Conservation (phyloP, 2,888 invertebrate genomes). For the Drosophila buzzatii region DNA sequence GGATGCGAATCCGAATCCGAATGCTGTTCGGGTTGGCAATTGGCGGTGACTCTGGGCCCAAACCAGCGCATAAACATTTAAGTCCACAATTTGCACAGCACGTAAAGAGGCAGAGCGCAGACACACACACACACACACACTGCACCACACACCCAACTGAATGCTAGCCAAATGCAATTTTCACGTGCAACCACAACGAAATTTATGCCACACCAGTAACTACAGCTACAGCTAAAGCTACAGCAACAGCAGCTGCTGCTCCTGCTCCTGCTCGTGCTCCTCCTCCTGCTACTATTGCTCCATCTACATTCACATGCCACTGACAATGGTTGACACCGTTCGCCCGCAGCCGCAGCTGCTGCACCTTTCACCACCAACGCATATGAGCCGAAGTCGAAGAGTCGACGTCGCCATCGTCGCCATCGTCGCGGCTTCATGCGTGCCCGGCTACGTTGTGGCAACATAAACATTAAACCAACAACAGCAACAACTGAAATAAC, state of each 20-base stretch:
- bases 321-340: constrained; percentile 71
- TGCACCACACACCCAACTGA: constrained; percentile 43
- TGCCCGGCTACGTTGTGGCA: constrained; percentile 72
- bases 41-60: constrained; percentile 47
- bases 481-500: constrained; percentile 39
- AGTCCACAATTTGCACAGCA: constrained; percentile 81
- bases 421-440: constrained; percentile 62
- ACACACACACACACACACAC: constrained; percentile 32
- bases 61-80: constrained; percentile 79
- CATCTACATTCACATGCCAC: constrained; percentile 31
- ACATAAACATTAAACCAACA: constrained; percentile 74
- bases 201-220: constrained; percentile 78
- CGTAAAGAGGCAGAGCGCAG: constrained; percentile 45
- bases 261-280: background rate
- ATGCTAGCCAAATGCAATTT: constrained; percentile 78
- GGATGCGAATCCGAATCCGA: constrained; percentile 31
- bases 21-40: constrained; percentile 27
- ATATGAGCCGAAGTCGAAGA: constrained; percentile 42
- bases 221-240: constrained; percentile 44
- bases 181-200: constrained; percentile 81
- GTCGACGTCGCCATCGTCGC: constrained; percentile 20
- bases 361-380: constrained; percentile 51
- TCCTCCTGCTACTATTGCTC: background rate
- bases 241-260: constrained; percentile 9
- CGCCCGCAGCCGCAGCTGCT: constrained; percentile 39